Evolutionary conservation across 1,140 invertebrate species (phyloP), one percentile per base, ranked within the genome.

Genomic region (Drosophila subpulchrella): DNA sequence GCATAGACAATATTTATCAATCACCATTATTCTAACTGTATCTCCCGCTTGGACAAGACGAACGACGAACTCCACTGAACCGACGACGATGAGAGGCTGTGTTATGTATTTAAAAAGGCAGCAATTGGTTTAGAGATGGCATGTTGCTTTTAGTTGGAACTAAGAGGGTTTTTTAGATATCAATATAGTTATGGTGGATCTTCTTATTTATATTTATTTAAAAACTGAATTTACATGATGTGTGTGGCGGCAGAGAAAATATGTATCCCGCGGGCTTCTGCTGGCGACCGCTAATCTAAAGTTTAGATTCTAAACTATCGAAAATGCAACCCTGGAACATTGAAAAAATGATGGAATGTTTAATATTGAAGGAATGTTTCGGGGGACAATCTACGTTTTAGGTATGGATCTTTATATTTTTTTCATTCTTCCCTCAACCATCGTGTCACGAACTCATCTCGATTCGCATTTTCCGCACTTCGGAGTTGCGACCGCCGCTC

Each of bases 1-100:
- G 83, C 83, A 74, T 88, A 80, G 84, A 84, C 80, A 79, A 89
- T 88, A 88, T 88, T 89, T 88, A 88, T 88, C 85, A 88, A 88
- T 88, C 83, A 88, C 84, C 83, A 88, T 88, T 88, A 88, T 89
- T 88, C 85, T 89, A 88, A 84, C 83, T 80, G 84, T 83, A 63
- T 81, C 58, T 67, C 41, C 30, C 38, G 54, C 34, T 57, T 53
- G 30, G 47, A 32, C 59, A 55, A 77, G 55, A 68, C 30, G 15
- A 39, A 55, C 47, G 46, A 60, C 34, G 34, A 55, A 65, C 59
- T 65, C 30, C 11, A 24, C 41, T 20, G 24, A 72, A 12, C 32
- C 10, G 36, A 74, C 59, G 56, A 34, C 36, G 50, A 17, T 65
- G 50, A 34, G 53, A 65, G 38, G 24, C 46, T 67, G 75, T 42